A percentile compares a stretch with the other conserved stretches of the same genome.
Evolutionary conservation across 2,113 vertebrate genomes (phyloP).

Genomic region (Typhlomys cinereus): DNA sequence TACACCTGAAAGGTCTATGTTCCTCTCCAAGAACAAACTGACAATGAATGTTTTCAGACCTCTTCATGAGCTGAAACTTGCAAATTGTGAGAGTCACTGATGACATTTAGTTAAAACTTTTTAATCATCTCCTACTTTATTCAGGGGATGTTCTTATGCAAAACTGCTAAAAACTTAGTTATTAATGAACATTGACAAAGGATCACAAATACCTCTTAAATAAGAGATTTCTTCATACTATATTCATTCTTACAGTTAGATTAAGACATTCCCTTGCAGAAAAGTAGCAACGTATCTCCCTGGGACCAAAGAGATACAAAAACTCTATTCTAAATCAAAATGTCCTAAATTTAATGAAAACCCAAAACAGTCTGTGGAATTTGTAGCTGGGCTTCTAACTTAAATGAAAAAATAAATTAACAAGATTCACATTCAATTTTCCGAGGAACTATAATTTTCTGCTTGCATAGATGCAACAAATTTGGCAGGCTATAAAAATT

Average conservation of each 20-base stretch:
- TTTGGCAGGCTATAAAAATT: conserved; percentile 48
- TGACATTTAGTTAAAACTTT: neutral
- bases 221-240: neutral
- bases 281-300: conserved; percentile 32
- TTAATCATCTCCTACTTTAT: neutral
- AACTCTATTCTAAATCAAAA: conserved; percentile 42
- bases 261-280: neutral
- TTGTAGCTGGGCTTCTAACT: neutral
- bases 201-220: neutral
- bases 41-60: neutral
- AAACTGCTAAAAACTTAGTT: neutral
- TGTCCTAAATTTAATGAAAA: conserved; percentile 48
- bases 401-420: conserved; percentile 53
- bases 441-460: conserved; percentile 51
- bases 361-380: conserved; percentile 1
- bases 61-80: neutral
- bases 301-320: conserved; percentile 42
- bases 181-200: conserved; percentile 31
- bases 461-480: conserved; percentile 40
- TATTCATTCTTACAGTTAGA: conserved; percentile 13
- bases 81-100: neutral
- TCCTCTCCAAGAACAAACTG: neutral
- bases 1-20: conserved; percentile 9
- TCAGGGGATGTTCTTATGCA: neutral
- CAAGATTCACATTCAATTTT: conserved; percentile 53